phyloP scores from a whole-genome alignment of 2,113 vertebrate species.

The Lycaon pictus region DNA sequence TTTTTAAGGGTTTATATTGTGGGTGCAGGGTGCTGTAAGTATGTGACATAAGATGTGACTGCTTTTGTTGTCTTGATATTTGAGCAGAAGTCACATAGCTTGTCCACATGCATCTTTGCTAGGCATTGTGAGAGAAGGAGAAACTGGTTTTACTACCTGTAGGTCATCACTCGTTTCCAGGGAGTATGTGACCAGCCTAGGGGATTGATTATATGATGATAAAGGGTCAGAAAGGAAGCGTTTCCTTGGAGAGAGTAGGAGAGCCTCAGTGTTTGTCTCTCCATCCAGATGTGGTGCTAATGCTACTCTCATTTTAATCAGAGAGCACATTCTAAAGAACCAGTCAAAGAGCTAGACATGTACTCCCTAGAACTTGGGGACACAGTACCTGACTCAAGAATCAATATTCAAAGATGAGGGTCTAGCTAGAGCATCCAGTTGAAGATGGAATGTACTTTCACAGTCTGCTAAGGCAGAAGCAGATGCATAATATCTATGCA shows the following conservation, averaged over 20 bases:
- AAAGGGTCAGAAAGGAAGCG: neutral
- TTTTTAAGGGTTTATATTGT: neutral
- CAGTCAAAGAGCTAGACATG: neutral
- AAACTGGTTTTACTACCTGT: neutral
- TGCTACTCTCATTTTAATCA: neutral
- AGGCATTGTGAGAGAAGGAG: neutral
- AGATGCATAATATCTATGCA: neutral
- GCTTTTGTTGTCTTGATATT: neutral
- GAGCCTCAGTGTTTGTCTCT: neutral
- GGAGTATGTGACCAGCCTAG: neutral
- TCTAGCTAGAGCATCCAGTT: neutral
- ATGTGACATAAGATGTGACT: neutral
- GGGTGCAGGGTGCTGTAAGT: neutral
- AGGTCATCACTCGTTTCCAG: neutral
- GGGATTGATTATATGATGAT: neutral
- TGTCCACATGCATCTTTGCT: neutral
- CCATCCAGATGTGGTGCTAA: neutral
- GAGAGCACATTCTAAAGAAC: neutral
- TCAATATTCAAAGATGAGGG: neutral
- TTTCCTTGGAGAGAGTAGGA: neutral
- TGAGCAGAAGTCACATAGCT: neutral
- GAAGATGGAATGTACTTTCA: neutral
- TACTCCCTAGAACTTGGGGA: neutral
- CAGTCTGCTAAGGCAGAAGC: neutral
- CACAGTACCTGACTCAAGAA: neutral